A percentile compares a stretch with the other conserved stretches of the same genome.
These are phyloP conservation scores for Hirudinaria manillensis DNA, from an alignment of 2,888 invertebrate species.

Conservation along the genomic window DNA sequence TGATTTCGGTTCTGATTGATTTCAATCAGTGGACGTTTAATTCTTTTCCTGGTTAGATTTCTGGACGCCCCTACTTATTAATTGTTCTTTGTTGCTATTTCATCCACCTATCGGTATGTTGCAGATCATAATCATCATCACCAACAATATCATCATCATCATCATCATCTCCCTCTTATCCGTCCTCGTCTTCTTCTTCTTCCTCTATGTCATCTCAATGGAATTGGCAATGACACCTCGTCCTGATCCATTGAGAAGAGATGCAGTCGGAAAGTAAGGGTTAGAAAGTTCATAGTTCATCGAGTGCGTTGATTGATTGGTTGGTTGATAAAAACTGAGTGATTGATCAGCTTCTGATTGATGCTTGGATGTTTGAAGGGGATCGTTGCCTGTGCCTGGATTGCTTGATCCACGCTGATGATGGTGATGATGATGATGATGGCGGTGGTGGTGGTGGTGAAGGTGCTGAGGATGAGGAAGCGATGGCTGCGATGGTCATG, in stretches of 20 bases:
- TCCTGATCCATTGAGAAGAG: neutral
- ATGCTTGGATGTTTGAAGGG: no score
- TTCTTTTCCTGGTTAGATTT: no score
- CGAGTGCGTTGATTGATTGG: no score
- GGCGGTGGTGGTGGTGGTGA: conserved; percentile 11
- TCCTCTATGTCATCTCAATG: conserved; percentile 27
- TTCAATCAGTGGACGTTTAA: no score
- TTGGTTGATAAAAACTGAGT: no score
- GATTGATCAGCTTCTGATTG: no score
- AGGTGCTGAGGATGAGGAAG: neutral
- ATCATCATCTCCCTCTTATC: conserved; percentile 32
- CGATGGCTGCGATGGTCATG: neutral
- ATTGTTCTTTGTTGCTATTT: no score
- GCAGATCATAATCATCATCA: conserved; percentile 21
- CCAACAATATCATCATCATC: conserved; percentile 26
- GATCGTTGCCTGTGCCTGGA: no score
- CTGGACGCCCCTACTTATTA: no score
- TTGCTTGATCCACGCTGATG: neutral
- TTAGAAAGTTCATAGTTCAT: no score
- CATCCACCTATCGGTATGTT: no score
- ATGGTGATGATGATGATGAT: conserved; percentile 12
- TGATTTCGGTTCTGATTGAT: no score
- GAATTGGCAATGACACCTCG: neutral
- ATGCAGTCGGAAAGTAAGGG: neutral
- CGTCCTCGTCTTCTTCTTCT: conserved; percentile 30